These are phyloP conservation scores for Prionchulus punctatus DNA, from an alignment of 2,888 invertebrate species.

Conservation along the genomic window DNA sequence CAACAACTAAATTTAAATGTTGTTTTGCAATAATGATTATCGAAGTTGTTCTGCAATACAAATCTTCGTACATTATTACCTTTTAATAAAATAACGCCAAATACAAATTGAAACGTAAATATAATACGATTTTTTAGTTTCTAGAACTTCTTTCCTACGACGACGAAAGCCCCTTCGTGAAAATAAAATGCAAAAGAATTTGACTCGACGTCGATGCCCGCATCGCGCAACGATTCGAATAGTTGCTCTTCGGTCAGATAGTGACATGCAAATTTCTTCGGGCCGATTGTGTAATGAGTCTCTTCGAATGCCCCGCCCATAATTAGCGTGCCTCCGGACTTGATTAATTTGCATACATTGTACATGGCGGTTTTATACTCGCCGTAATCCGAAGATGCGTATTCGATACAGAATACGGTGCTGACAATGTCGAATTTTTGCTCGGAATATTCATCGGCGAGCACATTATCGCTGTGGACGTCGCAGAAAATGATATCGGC, in stretches of 20 bases:
- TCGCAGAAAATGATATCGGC: conserved; percentile 1
- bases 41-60: too few relatives aligned
- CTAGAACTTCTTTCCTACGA: not conserved
- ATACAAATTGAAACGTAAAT: too few relatives aligned
- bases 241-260: conserved; percentile 3
- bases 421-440: conserved; percentile 8
- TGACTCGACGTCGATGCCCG: conserved; percentile 1
- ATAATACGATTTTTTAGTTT: too few relatives aligned
- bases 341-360: conserved; percentile 2
- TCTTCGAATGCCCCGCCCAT: conserved; percentile 6
- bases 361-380: not conserved
- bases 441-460: not conserved
- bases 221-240: conserved; percentile 1
- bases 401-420: conserved; percentile 7
- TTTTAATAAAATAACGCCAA: too few relatives aligned
- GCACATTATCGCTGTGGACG: not conserved
- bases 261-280: not conserved
- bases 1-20: too few relatives aligned
- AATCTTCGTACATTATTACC: too few relatives aligned
- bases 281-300: not conserved
- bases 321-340: conserved; percentile 9
- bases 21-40: too few relatives aligned
- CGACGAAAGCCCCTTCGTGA: conserved; percentile 1
- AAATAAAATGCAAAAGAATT: not conserved
- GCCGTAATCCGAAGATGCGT: conserved; percentile 2